These are phyloP conservation scores for Caenorhabditis afra DNA, from an alignment of 2,888 invertebrate species.

Conservation along the genomic window DNA sequence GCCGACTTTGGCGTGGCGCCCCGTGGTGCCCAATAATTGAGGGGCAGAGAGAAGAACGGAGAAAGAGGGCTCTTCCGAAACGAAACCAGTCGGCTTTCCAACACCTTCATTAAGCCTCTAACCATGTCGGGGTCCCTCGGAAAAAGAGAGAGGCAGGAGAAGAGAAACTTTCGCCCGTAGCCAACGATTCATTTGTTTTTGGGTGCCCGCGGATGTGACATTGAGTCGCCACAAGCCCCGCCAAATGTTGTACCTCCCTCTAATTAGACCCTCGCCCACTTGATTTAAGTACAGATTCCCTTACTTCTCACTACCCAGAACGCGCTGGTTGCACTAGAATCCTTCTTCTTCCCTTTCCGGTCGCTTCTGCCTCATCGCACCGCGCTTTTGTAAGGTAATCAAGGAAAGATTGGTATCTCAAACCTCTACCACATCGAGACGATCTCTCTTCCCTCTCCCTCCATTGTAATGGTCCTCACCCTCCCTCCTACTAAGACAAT, in stretches of 20 bases:
- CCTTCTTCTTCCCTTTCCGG: conserved; percentile 12
- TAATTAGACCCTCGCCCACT: conserved; percentile 19
- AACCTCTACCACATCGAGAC: neutral
- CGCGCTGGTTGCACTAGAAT: neutral
- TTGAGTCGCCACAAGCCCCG: conserved; percentile 21
- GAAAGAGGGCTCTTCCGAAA: conserved; percentile 20
- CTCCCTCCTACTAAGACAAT: conserved; percentile 25
- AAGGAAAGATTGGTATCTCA: conserved; percentile 47
- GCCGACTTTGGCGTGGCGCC: too few species aligned
- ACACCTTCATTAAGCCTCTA: conserved; percentile 49
- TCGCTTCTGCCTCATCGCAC: conserved; percentile 41
- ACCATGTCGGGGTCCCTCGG: conserved; percentile 22
- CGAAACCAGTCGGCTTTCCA: conserved; percentile 52
- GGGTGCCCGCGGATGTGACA: conserved; percentile 35
- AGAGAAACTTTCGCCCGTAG: conserved; percentile 21
- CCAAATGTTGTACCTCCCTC: conserved; percentile 9
- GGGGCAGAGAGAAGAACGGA: too few species aligned
- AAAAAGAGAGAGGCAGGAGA: too few species aligned
- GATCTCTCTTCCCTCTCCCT: conserved; percentile 1
- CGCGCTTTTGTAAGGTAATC: conserved; percentile 52
- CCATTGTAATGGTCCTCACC: conserved; percentile 20
- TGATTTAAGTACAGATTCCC: conserved; percentile 31
- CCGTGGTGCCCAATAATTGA: conserved; percentile 38
- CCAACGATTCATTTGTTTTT: conserved; percentile 34
- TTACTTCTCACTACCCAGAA: neutral